Base-by-base conservation (phyloP, 2,888 invertebrate species). In the Nematopogon swammerdamellus region DNA sequence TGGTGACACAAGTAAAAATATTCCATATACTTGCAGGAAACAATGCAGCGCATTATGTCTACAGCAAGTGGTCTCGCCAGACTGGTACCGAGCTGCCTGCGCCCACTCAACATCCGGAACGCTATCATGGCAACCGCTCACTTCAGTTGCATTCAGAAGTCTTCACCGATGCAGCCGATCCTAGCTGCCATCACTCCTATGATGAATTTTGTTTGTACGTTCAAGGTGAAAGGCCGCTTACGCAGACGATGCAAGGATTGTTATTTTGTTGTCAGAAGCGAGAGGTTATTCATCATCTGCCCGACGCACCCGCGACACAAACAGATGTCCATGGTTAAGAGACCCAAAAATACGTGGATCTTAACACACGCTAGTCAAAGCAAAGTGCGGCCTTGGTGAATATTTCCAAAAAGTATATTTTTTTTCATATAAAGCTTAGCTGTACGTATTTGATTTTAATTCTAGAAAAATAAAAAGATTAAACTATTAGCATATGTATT, bases 231-330 rank as follows among this genome's bases (percentile, higher is more conserved):
- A 62, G 89, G 88, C 4, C 65, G 66, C 16, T 72, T 91, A 25
- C 81, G 79, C 51, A 80, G 85, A 49, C 84, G 94, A 43, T 95
- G 95, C 62, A 87, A 86, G 65, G 87, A 88, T 59, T 95, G 95
- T 63, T 89, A 87, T 59, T 81, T 88, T 60, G 86, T 90, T 11
- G 72, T 81, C 44, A 72, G 88, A 50, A 80, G 89, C 58, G 83
- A 87, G 56, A 81, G 89, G 51, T 62, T 84, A 57, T 89, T 85
- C 65, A 85, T 91, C 44, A 83, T 89, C 56, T 95, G 94, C 58
- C 86, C 86, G 50, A 86, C 85, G 20, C 85, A 85, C 62, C 87
- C 87, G 18, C 82, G 92, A 36, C 94, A 95, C 63, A 94, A 94
- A 62, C 92, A 92, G 70, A 88, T 87, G 84, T 71, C 85, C 16